A percentile compares a stretch with the other conserved stretches of the same genome.
phyloP scores from a whole-genome alignment of 1,140 invertebrate species.

The Chionoecetes opilio region DNA sequence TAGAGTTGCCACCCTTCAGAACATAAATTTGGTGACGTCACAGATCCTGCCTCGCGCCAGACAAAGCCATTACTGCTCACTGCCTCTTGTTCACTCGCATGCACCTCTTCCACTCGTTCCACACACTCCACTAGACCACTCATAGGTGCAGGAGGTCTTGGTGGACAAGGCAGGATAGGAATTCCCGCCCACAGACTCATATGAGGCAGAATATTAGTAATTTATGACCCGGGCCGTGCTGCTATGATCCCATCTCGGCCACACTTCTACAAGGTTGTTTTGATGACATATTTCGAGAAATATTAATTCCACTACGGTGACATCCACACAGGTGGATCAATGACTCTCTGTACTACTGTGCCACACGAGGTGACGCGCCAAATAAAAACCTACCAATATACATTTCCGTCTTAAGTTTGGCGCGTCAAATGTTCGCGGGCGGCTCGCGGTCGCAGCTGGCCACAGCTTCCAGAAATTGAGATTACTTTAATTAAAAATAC shows the following conservation, averaged over 20 bases:
- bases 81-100: not conserved
- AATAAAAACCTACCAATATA: slow-evolving; percentile 77
- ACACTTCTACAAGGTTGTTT: not conserved
- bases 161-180: not conserved
- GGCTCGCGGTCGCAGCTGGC: slow-evolving; percentile 64
- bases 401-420: slow-evolving; percentile 77
- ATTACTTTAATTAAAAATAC: slow-evolving; percentile 65
- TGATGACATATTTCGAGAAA: not conserved
- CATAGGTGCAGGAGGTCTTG: not conserved
- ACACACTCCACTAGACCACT: not conserved
- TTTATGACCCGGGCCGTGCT: slow-evolving; percentile 48
- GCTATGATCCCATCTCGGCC: slow-evolving; percentile 42
- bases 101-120: not conserved
- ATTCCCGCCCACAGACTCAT: not conserved
- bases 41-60: slow-evolving; percentile 68
- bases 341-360: slow-evolving; percentile 53
- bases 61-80: slow-evolving; percentile 70
- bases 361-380: slow-evolving; percentile 77
- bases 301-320: not conserved
- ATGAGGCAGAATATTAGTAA: not conserved
- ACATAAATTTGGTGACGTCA: slow-evolving; percentile 79
- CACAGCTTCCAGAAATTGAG: slow-evolving; percentile 67
- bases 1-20: slow-evolving; percentile 64
- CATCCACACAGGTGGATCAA: slow-evolving; percentile 52
- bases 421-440: slow-evolving; percentile 79